Conservation (phyloP, 1,140 invertebrate species). For the Rhagoletis zephyria region DNA sequence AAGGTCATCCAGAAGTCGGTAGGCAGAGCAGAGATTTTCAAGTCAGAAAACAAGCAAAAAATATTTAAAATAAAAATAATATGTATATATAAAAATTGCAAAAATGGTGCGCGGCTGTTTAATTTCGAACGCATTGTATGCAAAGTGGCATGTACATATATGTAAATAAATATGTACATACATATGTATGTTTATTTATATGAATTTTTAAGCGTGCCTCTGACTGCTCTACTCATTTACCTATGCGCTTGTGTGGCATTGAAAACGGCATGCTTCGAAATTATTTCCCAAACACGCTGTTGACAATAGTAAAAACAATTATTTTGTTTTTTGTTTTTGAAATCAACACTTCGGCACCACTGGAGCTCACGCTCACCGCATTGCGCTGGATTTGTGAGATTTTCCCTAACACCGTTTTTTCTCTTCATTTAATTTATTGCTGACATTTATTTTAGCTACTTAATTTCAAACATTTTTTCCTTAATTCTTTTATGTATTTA, state of each 20-base stretch:
- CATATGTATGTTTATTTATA: background rate
- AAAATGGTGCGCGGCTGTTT: too few species aligned
- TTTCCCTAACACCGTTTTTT: background rate
- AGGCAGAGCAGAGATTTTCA: background rate
- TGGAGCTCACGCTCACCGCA: background rate
- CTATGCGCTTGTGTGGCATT: background rate
- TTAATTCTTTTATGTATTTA: background rate
- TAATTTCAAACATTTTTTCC: background rate
- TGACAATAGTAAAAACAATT: conserved; percentile 6
- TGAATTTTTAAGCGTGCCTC: background rate
- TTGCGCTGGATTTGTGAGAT: background rate
- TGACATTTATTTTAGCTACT: background rate
- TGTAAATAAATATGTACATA: background rate
- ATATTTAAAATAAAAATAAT: too few species aligned
- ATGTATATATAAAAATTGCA: too few species aligned
- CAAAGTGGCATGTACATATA: background rate
- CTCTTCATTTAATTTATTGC: background rate
- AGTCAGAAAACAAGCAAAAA: background rate
- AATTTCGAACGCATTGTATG: too few species aligned
- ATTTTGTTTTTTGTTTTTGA: background rate
- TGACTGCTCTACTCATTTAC: background rate
- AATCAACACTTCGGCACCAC: background rate
- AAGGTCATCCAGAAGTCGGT: background rate
- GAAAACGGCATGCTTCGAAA: conserved; percentile 9
- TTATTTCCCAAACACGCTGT: background rate